Percentiles rank a stretch among this genome's conserved stretches.
Conservation (phyloP, 2,797 vertebrate species). For the Amblyraja radiata region DNA sequence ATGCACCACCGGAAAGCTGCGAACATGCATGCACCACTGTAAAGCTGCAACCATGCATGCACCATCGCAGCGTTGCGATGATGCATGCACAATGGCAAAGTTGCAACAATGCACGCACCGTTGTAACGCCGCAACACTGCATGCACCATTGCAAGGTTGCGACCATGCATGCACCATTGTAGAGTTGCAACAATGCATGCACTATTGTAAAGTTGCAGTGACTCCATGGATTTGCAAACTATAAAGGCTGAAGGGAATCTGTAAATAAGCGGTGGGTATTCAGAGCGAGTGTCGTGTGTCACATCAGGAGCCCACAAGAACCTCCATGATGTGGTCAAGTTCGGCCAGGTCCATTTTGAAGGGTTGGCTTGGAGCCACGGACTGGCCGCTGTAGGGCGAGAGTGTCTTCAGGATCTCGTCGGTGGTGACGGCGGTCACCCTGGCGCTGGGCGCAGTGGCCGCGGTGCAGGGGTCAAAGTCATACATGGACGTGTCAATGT, state of each 20-base stretch:
- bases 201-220: slow-evolving; percentile 72
- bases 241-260: slow-evolving; percentile 41
- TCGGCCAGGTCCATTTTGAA: slow-evolving; percentile 98
- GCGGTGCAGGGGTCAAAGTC: slow-evolving; percentile 92
- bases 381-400: slow-evolving; percentile 79
- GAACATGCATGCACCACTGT: too few relatives aligned
- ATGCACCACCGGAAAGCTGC: too few relatives aligned
- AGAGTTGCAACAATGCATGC: slow-evolving; percentile 81
- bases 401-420: slow-evolving; percentile 94
- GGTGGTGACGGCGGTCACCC: slow-evolving; percentile 78
- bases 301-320: slow-evolving; percentile 87
- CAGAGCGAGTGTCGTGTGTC: neutral
- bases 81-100: too few relatives aligned
- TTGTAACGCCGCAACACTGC: too few relatives aligned
- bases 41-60: too few relatives aligned
- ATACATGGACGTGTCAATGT: slow-evolving; percentile 98
- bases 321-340: slow-evolving; percentile 99
- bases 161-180: slow-evolving; percentile 92
- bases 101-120: too few relatives aligned
- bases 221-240: slow-evolving; percentile 54
- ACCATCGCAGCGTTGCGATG: too few relatives aligned
- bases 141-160: slow-evolving; percentile 44
- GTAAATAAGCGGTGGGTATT: slow-evolving; percentile 46
- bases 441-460: slow-evolving; percentile 65
- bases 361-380: slow-evolving; percentile 90